phyloP scores from a whole-genome alignment of 2,888 invertebrate species.

The Erpobdella octoculata region DNA sequence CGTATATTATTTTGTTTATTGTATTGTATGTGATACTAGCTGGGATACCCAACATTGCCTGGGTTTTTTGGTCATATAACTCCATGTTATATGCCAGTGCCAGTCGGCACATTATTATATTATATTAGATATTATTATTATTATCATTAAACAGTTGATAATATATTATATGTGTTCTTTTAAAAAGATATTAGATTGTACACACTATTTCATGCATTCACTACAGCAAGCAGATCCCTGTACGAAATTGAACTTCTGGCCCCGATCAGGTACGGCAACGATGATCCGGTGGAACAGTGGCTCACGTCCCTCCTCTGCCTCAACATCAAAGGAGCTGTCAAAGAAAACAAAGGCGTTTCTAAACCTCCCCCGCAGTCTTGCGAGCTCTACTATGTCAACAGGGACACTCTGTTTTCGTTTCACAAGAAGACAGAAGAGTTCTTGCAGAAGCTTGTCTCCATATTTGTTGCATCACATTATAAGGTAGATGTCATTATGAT shows the following conservation, averaged over 20 bases:
- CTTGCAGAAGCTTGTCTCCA: constrained; percentile 78
- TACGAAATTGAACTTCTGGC: constrained; percentile 69
- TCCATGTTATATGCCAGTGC: too few species aligned
- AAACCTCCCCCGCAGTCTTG: constrained; percentile 55
- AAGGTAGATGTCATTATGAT: constrained; percentile 60
- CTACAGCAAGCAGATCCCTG: constrained; percentile 44
- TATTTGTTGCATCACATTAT: constrained; percentile 95
- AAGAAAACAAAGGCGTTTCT: constrained; percentile 3
- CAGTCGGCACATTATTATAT: too few species aligned
- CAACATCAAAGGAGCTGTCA: constrained; percentile 59
- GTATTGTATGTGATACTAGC: too few species aligned
- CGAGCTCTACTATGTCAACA: constrained; percentile 63
- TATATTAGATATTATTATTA: too few species aligned
- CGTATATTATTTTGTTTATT: too few species aligned
- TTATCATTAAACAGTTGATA: too few species aligned
- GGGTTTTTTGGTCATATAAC: too few species aligned
- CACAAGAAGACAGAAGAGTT: constrained; percentile 77
- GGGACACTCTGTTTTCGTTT: constrained; percentile 92
- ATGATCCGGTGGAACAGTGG: constrained; percentile 82
- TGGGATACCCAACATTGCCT: too few species aligned
- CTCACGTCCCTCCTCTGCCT: constrained; percentile 80
- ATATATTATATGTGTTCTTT: too few species aligned
- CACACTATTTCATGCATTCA: too few species aligned
- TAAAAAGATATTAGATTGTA: too few species aligned
- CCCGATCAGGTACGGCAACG: constrained; percentile 80